phyloP scores from a whole-genome alignment of 30 jellyfish, hydroid and myxozoan species.

The Clytia hemisphaerica region DNA sequence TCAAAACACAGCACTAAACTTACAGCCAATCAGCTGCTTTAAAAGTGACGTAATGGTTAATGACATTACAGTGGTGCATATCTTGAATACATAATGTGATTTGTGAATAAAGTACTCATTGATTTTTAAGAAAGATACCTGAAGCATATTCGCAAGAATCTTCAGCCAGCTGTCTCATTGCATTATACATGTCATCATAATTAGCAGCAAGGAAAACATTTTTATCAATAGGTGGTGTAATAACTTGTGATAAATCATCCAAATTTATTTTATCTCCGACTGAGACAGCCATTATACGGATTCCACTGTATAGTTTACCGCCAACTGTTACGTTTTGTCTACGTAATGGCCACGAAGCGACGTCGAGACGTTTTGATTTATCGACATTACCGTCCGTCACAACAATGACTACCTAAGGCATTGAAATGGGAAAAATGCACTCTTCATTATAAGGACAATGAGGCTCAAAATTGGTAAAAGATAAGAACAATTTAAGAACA shows the following conservation, averaged over 20 bases:
- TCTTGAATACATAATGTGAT: background rate
- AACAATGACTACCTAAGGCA: constrained; percentile 63
- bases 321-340: constrained; percentile 25
- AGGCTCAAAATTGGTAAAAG: too few species aligned
- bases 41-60: too few species aligned
- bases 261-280: constrained; percentile 70
- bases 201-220: constrained; percentile 85
- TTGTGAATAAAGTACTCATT: too few species aligned
- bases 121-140: constrained; percentile 53
- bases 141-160: constrained; percentile 70
- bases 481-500: too few species aligned
- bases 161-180: constrained; percentile 61
- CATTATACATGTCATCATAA: constrained; percentile 85
- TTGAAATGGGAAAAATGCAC: too few species aligned
- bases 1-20: too few species aligned
- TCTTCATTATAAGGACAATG: too few species aligned
- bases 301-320: constrained; percentile 1
- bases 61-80: background rate
- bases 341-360: constrained; percentile 97
- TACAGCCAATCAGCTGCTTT: too few species aligned
- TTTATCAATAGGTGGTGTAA: constrained; percentile 76
- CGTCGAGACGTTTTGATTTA: constrained; percentile 48
- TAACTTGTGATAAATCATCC: constrained; percentile 63
- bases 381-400: constrained; percentile 92
- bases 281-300: constrained; percentile 76